A percentile compares a stretch with the other conserved stretches of the same genome.
phyloP scores from a whole-genome alignment of 2,888 invertebrate genomes.

The Scaptomyza parva region DNA sequence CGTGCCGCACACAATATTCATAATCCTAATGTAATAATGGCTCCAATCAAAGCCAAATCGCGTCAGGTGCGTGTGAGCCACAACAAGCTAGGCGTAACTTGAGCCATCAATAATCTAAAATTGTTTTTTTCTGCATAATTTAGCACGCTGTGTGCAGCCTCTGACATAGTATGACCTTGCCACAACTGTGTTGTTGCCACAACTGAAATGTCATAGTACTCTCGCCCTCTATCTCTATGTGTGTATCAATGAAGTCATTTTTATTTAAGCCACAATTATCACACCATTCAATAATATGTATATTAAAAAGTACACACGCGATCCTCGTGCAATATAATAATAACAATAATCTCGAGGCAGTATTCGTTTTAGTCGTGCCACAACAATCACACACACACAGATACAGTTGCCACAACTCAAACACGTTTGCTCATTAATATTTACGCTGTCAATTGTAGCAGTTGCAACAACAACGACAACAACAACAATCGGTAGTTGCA shows the following conservation, averaged over 20 bases:
- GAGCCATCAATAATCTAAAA: conserved; percentile 41
- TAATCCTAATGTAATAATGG: conserved; percentile 50
- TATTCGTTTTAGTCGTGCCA: conserved; percentile 38
- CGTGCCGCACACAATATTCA: conserved; percentile 63
- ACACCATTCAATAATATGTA: conserved; percentile 47
- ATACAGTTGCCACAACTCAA: conserved; percentile 55
- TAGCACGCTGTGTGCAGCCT: conserved; percentile 44
- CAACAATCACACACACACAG: no score
- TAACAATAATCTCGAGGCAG: background rate
- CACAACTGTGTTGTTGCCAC: conserved; percentile 36
- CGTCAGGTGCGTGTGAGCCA: conserved; percentile 69
- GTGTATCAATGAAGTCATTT: conserved; percentile 42
- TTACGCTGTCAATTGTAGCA: conserved; percentile 71
- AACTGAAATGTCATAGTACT: conserved; percentile 23
- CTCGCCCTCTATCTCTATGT: conserved; percentile 11
- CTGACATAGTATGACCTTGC: conserved; percentile 52
- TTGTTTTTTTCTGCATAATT: conserved; percentile 30
- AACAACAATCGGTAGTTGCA: conserved; percentile 18
- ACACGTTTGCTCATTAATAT: conserved; percentile 75
- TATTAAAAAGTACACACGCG: conserved; percentile 29
- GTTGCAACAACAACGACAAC: conserved; percentile 42
- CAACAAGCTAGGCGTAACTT: conserved; percentile 24
- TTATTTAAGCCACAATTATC: conserved; percentile 59
- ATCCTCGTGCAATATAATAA: conserved; percentile 12
- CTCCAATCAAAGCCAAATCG: conserved; percentile 54